Evolutionary conservation across 2,888 invertebrate species (phyloP).

Genomic region (Tricholauxania praeusta): DNA sequence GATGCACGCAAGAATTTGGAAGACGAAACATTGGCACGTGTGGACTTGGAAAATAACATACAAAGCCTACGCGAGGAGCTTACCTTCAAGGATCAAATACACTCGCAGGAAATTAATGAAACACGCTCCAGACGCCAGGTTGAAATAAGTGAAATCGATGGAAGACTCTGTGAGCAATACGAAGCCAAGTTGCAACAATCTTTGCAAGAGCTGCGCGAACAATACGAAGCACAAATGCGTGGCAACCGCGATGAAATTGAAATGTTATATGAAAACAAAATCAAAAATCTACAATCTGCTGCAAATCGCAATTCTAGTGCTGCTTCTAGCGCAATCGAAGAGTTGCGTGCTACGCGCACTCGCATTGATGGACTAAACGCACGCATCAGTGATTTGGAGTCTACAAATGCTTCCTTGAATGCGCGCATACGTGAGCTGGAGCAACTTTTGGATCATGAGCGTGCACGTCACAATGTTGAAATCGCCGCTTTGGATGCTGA

Average conservation of each 20-base stretch:
- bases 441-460: constrained; percentile 82
- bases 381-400: constrained; percentile 82
- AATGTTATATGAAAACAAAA: constrained; percentile 71
- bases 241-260: constrained; percentile 93
- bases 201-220: constrained; percentile 89
- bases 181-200: constrained; percentile 93
- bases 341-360: constrained; percentile 81
- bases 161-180: constrained; percentile 90
- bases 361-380: constrained; percentile 81
- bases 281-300: constrained; percentile 81
- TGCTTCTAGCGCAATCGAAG: constrained; percentile 82
- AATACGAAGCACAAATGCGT: constrained; percentile 91
- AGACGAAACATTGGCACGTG: constrained; percentile 91
- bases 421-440: constrained; percentile 85
- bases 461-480: constrained; percentile 82
- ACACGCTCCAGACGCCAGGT: constrained; percentile 87
- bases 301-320: constrained; percentile 79
- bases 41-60: constrained; percentile 93
- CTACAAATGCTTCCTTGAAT: constrained; percentile 74
- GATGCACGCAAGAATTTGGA: constrained; percentile 90
- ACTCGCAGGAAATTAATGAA: constrained; percentile 89
- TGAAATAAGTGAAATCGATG: constrained; percentile 95
- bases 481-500: constrained; percentile 82
- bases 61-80: constrained; percentile 93
- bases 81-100: constrained; percentile 88